Conservation (phyloP, 2,113 vertebrate genomes). For the Corvus moneduloides region DNA sequence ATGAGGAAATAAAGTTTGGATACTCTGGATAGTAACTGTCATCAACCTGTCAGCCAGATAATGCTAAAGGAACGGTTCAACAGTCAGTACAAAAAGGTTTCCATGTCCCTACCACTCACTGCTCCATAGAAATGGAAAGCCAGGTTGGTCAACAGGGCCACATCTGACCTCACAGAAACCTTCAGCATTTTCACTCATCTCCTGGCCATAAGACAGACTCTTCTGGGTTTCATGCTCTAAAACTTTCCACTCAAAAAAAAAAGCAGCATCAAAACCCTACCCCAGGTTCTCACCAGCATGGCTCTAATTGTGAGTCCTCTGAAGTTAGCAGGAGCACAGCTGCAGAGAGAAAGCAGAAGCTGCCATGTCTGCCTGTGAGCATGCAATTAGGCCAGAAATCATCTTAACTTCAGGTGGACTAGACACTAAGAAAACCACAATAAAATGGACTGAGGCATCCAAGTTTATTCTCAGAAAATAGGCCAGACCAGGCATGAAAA, state of each 20-base stretch:
- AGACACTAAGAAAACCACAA: constrained; percentile 55
- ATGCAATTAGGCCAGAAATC: neutral
- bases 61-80: neutral
- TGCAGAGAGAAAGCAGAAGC: neutral
- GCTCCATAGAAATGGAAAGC: neutral
- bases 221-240: neutral
- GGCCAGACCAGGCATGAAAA: constrained; percentile 51
- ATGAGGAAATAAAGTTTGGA: neutral
- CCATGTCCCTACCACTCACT: neutral
- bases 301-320: neutral
- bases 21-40: neutral
- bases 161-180: neutral
- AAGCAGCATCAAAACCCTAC: neutral
- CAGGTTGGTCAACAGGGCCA: neutral
- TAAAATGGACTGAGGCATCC: constrained; percentile 32
- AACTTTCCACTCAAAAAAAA: neutral
- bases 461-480: constrained; percentile 39
- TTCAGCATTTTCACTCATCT: neutral
- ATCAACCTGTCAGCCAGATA: neutral
- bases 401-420: neutral
- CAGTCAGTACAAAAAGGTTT: neutral
- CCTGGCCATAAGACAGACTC: neutral
- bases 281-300: neutral
- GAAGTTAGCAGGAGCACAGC: neutral
- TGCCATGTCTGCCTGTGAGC: neutral